phyloP scores from a whole-genome alignment of 2,888 invertebrate species.

The Psococerastis gibbosa region DNA sequence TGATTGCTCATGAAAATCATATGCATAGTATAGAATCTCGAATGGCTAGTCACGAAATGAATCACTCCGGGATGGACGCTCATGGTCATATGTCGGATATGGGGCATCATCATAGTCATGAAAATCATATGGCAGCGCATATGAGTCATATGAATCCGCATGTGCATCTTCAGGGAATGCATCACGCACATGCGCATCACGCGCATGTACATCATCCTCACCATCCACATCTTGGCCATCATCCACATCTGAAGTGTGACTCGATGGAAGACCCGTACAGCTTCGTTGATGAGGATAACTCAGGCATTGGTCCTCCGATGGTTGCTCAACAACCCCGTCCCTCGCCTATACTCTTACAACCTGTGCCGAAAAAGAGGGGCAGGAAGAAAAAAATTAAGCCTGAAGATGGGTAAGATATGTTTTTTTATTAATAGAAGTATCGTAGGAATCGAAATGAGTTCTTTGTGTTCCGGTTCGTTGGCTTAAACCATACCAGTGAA shows the following conservation, averaged over 20 bases:
- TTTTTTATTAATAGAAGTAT: neutral
- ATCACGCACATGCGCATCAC: conserved; percentile 14
- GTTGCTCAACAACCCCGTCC: conserved; percentile 20
- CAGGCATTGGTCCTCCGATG: conserved; percentile 17
- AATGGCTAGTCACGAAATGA: neutral
- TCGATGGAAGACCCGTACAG: conserved; percentile 60
- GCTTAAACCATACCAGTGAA: too few relatives aligned
- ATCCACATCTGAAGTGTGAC: conserved; percentile 32
- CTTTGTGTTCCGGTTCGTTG: too few relatives aligned
- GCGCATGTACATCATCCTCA: conserved; percentile 16
- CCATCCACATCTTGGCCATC: conserved; percentile 15
- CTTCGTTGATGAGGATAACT: conserved; percentile 63
- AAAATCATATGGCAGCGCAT: conserved; percentile 8
- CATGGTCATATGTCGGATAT: conserved; percentile 3
- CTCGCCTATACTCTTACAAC: conserved; percentile 27
- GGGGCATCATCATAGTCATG: neutral
- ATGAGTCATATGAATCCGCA: conserved; percentile 7
- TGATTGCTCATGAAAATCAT: conserved; percentile 8
- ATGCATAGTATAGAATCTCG: neutral
- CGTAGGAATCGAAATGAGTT: too few relatives aligned
- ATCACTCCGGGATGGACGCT: neutral
- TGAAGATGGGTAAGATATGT: conserved; percentile 23
- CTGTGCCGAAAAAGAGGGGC: conserved; percentile 58
- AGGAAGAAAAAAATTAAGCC: conserved; percentile 58
- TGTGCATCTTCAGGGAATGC: conserved; percentile 5